These are phyloP conservation scores for Colletes latitarsis DNA, from an alignment of 1,140 invertebrate species.

Conservation along the genomic window DNA sequence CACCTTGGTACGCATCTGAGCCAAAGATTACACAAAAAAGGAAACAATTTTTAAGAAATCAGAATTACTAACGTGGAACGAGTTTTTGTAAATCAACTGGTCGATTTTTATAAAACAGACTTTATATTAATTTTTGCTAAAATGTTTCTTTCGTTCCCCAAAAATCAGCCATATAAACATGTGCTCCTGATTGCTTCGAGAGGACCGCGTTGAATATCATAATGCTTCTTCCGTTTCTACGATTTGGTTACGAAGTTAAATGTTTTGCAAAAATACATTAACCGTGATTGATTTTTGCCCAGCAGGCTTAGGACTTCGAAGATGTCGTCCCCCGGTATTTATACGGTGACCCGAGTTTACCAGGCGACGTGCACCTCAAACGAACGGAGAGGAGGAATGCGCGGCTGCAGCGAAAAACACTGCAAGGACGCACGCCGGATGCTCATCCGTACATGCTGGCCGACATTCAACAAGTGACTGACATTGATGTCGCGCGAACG, in stretches of 20 bases:
- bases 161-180: too few species aligned
- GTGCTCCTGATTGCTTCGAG: too few species aligned
- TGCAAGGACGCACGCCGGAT: constrained; percentile 53
- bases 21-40: too few species aligned
- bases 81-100: too few species aligned
- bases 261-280: background rate
- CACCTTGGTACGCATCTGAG: too few species aligned
- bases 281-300: background rate
- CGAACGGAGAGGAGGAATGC: constrained; percentile 42
- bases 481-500: constrained; percentile 59
- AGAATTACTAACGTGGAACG: too few species aligned
- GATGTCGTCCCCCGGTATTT: constrained; percentile 22
- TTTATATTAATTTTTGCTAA: too few species aligned
- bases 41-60: too few species aligned
- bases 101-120: too few species aligned
- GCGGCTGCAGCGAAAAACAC: constrained; percentile 46
- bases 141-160: too few species aligned
- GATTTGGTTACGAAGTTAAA: background rate
- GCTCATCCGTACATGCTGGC: constrained; percentile 54
- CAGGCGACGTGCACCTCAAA: constrained; percentile 9
- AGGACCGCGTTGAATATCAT: too few species aligned
- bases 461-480: constrained; percentile 70
- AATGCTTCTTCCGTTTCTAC: too few species aligned
- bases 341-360: constrained; percentile 25
- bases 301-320: background rate